These are phyloP conservation scores for Hypotaenidia philippensis DNA, from an alignment of 2,797 vertebrate species.

Conservation along the genomic window DNA sequence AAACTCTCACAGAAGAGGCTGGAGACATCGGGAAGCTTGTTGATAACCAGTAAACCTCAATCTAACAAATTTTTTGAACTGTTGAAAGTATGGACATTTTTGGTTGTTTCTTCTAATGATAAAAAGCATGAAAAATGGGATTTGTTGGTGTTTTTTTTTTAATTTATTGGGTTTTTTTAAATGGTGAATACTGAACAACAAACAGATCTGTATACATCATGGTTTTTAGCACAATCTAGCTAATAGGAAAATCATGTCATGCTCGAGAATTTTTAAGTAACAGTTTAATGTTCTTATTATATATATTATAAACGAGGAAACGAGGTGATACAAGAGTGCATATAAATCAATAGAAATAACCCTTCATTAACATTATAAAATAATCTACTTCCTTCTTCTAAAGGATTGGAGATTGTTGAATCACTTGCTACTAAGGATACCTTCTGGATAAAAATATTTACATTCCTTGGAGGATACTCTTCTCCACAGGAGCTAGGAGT, in stretches of 20 bases:
- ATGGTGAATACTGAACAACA: not conserved
- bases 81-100: not conserved
- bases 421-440: constrained; percentile 27
- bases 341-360: not conserved
- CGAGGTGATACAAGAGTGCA: not conserved
- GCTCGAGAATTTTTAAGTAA: not conserved
- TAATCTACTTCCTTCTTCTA: not conserved
- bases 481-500: not conserved
- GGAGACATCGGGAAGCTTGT: not conserved
- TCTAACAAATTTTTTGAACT: not conserved
- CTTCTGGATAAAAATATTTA: constrained; percentile 60
- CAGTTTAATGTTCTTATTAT: not conserved
- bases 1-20: not conserved
- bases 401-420: constrained; percentile 4
- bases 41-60: not conserved
- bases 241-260: not conserved
- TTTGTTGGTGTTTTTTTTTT: not conserved
- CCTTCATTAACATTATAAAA: not conserved
- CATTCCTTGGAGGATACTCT: constrained; percentile 8
- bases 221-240: not conserved
- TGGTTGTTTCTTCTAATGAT: not conserved
- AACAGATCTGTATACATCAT: not conserved
- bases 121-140: not conserved
- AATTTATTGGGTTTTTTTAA: not conserved
- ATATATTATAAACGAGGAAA: not conserved